A percentile compares a stretch with the other conserved stretches of the same genome.
These are phyloP conservation scores for Falco punctatus DNA, from an alignment of 2,113 vertebrate species.

Conservation along the genomic window DNA sequence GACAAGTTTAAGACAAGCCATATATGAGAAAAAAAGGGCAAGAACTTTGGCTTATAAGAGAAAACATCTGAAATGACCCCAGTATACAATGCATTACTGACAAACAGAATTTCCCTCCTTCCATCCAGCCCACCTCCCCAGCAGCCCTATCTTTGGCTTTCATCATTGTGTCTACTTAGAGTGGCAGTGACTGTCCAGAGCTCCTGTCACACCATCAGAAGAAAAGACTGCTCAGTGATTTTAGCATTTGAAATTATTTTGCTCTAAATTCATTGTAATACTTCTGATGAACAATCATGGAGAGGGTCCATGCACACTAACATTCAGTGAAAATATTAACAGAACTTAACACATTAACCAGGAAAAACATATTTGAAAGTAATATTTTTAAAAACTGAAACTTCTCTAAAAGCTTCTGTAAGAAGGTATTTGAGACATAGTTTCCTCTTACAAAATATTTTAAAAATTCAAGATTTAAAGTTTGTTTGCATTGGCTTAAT, in stretches of 20 bases:
- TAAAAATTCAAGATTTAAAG: not conserved
- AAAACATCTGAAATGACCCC: not conserved
- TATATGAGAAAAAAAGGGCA: not conserved
- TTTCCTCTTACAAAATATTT: not conserved
- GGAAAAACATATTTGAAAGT: not conserved
- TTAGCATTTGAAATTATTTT: not conserved
- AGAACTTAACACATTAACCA: not conserved
- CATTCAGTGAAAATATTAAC: not conserved
- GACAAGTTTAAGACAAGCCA: not conserved
- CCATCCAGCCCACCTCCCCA: not conserved
- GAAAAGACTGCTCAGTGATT: not conserved
- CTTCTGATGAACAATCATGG: not conserved
- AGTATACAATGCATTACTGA: not conserved
- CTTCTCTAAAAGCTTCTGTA: not conserved
- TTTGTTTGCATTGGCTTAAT: not conserved
- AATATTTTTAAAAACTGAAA: not conserved
- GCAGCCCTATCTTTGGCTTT: not conserved
- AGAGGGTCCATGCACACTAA: too few species aligned
- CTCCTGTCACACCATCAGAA: not conserved
- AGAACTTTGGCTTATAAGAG: not conserved
- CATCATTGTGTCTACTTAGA: rapidly evolving
- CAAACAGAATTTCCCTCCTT: not conserved
- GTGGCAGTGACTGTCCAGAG: not conserved
- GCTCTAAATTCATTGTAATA: not conserved
- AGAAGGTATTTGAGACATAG: not conserved